Percentiles rank a stretch among this genome's conserved stretches.
Conservation (phyloP, 1,140 invertebrate species). For the Brachionus manjavacas region DNA sequence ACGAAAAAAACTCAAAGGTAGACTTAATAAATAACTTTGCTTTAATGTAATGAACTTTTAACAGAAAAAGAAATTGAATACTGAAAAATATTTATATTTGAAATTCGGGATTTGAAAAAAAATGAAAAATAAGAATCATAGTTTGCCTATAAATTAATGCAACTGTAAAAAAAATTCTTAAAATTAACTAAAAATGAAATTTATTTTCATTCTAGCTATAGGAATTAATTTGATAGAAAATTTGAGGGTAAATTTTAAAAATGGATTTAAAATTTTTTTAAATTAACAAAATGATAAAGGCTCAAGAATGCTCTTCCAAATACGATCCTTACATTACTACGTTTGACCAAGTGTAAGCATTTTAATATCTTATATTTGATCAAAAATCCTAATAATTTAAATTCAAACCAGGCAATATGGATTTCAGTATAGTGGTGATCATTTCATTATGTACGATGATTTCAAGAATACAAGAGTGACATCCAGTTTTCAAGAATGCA, state of each 20-base stretch:
- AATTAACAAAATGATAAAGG: neutral
- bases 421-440: neutral
- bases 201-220: neutral
- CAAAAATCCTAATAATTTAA: too few relatives aligned
- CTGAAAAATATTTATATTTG: neutral
- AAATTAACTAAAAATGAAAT: neutral
- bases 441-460: constrained; percentile 26
- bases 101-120: neutral
- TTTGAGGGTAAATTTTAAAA: neutral
- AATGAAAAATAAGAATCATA: neutral
- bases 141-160: neutral
- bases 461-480: constrained; percentile 17
- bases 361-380: too few relatives aligned
- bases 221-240: neutral
- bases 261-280: neutral
- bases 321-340: neutral
- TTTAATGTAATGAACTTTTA: too few relatives aligned
- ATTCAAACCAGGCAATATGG: neutral
- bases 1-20: too few relatives aligned
- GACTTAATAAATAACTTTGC: too few relatives aligned
- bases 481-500: neutral
- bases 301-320: neutral
- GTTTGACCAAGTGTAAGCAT: neutral
- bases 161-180: neutral
- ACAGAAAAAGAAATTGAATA: neutral